Conservation (phyloP, 2,888 invertebrate species). For the Catotricha subobsoleta region DNA sequence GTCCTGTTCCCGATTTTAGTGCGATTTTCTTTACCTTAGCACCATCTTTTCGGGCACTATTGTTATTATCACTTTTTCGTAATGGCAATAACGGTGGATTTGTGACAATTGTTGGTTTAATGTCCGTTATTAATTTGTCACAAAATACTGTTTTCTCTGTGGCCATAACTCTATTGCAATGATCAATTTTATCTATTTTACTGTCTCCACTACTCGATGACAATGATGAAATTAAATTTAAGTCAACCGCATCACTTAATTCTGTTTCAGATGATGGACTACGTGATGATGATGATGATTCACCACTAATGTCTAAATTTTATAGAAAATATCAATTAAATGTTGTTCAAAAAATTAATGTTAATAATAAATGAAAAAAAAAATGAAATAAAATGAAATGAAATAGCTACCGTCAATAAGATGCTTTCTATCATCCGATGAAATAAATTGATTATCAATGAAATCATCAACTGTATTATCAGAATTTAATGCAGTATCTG, state of each 20-base stretch:
- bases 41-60: neutral
- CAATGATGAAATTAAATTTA: neutral
- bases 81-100: neutral
- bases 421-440: neutral
- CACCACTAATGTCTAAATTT: too few species aligned
- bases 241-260: neutral
- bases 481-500: neutral
- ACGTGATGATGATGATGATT: constrained; percentile 2
- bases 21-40: neutral
- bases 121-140: constrained; percentile 1
- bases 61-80: neutral
- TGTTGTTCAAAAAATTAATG: too few species aligned
- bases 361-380: too few species aligned
- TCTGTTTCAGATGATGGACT: constrained; percentile 3
- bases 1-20: too few species aligned
- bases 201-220: too few species aligned
- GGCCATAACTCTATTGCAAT: too few species aligned
- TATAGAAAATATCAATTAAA: too few species aligned
- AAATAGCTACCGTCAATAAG: too few species aligned
- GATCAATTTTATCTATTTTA: too few species aligned
- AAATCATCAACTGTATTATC: neutral
- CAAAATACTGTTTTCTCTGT: neutral
- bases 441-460: neutral
- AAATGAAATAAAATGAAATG: too few species aligned
- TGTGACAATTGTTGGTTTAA: constrained; percentile 1